Percentiles rank a stretch among this genome's conserved stretches.
Conservation (phyloP, 2,888 invertebrate species). For the Hypolimnas misippus region DNA sequence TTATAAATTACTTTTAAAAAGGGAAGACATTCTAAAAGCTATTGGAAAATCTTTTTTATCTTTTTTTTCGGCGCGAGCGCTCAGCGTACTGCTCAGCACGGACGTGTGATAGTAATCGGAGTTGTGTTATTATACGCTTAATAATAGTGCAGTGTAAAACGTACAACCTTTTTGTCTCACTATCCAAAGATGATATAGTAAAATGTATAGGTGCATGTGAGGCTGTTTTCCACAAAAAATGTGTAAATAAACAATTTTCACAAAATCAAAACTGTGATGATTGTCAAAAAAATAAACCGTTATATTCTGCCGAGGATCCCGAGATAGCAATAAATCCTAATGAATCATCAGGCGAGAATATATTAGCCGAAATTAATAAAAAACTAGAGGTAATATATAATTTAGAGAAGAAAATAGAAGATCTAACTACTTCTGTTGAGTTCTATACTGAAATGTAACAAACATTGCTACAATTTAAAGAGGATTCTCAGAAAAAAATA, state of each 20-base stretch:
- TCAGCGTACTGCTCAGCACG: no score
- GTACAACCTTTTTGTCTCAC: constrained; percentile 15
- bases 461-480: constrained; percentile 20
- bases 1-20: no score
- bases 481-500: constrained; percentile 33
- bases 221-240: constrained; percentile 25
- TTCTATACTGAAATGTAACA: constrained; percentile 36
- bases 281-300: constrained; percentile 4
- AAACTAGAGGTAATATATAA: constrained; percentile 34
- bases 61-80: no score
- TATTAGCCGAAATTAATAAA: constrained; percentile 27
- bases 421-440: constrained; percentile 23
- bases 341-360: constrained; percentile 14
- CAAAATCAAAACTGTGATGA: constrained; percentile 13
- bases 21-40: no score
- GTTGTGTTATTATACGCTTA: not conserved
- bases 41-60: no score
- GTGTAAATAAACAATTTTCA: constrained; percentile 17
- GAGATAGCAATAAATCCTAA: not conserved
- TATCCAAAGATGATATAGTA: constrained; percentile 25
- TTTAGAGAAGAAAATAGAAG: constrained; percentile 32
- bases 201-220: constrained; percentile 26
- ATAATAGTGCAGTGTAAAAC: constrained; percentile 14
- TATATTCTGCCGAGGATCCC: not conserved
- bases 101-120: no score